Evolutionary conservation across 2,888 invertebrate genomes (phyloP).

Genomic region (Kryphioiulus occultus): DNA sequence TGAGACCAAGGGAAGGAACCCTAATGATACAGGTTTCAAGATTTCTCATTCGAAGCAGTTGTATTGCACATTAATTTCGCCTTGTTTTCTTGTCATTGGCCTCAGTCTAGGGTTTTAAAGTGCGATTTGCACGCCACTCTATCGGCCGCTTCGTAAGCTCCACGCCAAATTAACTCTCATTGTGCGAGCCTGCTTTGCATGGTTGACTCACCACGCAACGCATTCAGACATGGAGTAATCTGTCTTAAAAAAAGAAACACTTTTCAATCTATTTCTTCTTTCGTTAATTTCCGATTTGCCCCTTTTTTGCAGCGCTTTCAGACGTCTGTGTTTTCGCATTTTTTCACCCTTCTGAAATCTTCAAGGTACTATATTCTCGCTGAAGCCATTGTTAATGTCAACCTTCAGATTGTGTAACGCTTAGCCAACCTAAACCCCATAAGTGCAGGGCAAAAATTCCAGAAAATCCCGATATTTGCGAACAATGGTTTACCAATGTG

Average conservation of each 20-base stretch:
- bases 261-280: constrained; percentile 5
- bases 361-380: not conserved
- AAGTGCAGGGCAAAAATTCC: no score
- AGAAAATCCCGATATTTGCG: no score
- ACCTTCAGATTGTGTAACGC: not conserved
- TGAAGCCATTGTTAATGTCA: not conserved
- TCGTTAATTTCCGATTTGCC: not conserved
- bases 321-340: not conserved
- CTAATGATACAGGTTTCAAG: no score
- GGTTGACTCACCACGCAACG: not conserved
- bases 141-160: not conserved
- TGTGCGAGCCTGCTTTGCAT: not conserved
- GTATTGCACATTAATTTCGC: not conserved
- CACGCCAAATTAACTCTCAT: not conserved
- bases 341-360: not conserved
- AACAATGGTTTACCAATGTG: no score
- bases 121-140: constrained; percentile 5
- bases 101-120: not conserved
- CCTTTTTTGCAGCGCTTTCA: not conserved
- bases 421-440: no score
- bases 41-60: not conserved
- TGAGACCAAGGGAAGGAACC: no score
- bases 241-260: not conserved
- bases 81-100: constrained; percentile 2
- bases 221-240: not conserved